These are phyloP conservation scores for Pimpla rufipes DNA, from an alignment of 2,888 invertebrate species.

Conservation along the genomic window DNA sequence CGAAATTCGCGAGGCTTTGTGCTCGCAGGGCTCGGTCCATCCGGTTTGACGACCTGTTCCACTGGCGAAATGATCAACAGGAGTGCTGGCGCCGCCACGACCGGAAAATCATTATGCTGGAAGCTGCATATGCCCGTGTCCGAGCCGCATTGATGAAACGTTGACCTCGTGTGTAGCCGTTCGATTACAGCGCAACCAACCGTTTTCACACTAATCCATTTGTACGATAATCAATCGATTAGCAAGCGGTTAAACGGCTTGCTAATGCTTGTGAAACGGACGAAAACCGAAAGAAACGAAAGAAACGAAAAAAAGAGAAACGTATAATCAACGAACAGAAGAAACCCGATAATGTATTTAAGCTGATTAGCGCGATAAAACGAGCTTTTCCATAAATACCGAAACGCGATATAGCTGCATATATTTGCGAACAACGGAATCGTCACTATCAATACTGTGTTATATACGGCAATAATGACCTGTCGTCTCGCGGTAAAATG, in stretches of 20 bases:
- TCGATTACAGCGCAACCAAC: conserved; percentile 44
- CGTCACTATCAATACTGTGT: conserved; percentile 9
- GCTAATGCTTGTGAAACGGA: too few relatives aligned
- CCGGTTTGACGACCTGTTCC: conserved; percentile 58
- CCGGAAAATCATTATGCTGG: conserved; percentile 36
- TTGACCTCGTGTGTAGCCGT: conserved; percentile 24
- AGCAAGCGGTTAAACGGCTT: conserved; percentile 4
- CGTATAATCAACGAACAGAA: not conserved
- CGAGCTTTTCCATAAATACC: conserved; percentile 1
- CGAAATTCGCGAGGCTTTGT: conserved; percentile 30
- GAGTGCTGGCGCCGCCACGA: conserved; percentile 28
- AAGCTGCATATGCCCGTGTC: conserved; percentile 24
- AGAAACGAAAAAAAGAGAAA: not conserved
- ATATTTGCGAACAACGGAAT: not conserved
- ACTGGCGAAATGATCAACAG: conserved; percentile 48
- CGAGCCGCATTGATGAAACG: conserved; percentile 32
- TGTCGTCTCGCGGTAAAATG: not conserved
- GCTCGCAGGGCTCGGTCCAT: conserved; percentile 42
- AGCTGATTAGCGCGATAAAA: conserved; percentile 9
- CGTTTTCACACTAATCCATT: conserved; percentile 40
- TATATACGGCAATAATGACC: not conserved
- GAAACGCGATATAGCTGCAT: not conserved
- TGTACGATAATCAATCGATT: conserved; percentile 45
- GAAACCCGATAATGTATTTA: conserved; percentile 1
- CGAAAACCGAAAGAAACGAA: not conserved